Base-by-base conservation (phyloP, 2,797 vertebrate genomes). In the Chaetophractus vellerosus region DNA sequence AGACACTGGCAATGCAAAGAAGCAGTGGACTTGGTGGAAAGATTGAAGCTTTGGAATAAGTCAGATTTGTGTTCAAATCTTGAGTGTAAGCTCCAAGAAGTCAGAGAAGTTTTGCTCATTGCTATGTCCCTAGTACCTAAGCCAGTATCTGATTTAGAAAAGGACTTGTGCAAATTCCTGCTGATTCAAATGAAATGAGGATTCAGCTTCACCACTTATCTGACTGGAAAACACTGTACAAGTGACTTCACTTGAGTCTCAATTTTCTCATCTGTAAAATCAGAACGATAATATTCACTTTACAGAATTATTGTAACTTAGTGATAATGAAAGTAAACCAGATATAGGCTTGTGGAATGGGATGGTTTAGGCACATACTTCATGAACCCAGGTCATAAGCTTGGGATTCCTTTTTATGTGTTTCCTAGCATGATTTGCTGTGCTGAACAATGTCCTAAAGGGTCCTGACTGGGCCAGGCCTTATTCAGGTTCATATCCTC, bases 21-120 rank as follows among this genome's bases (percentile, higher is more conserved):
- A 28, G 31, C 26, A 64, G 1, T 95, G 82, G 5, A 26, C 33
- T 82, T 82, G 48, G 23, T 55, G 26, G 31, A 79, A 91, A 93
- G 48, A 78, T 10, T 16, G 12, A 90, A 8, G 6, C 71, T 93
- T 83, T 84, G 19, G 55, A 68, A 19, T 18, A 68, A 69, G 31
- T 72, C 74, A 72, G 57, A 87, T 80, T 19, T 75, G 31, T 55
- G 59, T 93, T 94, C 16, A 45, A 68, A 76, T 69, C 52, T 64
- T 91, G 31, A 71, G 36, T 2, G 12, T 50, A 68, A 59, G 10
- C 16, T 41, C 64, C 26, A 48, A 31, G 48, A 55, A 2, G 10
- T 78, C 26, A 57, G 36, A 6, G 2, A 38, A 23, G 9, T 72
- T 72, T 88, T 68, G 28, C 10, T n/a, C 9, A 57, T 14, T 78